A percentile compares a stretch with the other conserved stretches of the same genome.
Evolutionary conservation across 2,888 invertebrate genomes (phyloP).

Genomic region (Autographa gamma): DNA sequence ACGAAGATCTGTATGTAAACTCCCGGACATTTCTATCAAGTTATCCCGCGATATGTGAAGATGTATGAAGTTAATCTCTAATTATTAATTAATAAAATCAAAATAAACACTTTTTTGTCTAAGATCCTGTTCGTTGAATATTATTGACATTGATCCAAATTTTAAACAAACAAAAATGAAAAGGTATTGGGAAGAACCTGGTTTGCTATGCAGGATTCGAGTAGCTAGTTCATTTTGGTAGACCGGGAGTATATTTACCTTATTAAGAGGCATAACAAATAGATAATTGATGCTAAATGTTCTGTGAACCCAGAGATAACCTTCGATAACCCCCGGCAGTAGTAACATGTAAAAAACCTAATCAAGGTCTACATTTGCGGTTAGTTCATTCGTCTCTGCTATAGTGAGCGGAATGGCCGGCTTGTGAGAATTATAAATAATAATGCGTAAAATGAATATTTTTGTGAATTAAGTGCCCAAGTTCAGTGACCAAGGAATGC

Average conservation of each 20-base stretch:
- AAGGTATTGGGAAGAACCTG: too few species aligned
- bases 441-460: conserved; percentile 1
- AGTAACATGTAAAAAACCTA: conserved; percentile 58
- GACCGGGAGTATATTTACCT: not conserved
- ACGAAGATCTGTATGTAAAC: not conserved
- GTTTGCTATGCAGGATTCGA: not conserved
- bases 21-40: not conserved
- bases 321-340: conserved; percentile 63
- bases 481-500: not conserved
- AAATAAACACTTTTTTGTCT: too few species aligned
- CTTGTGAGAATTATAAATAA: conserved; percentile 18
- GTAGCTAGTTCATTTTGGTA: too few species aligned
- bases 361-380: conserved; percentile 59
- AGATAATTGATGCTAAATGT: conserved; percentile 43
- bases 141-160: too few species aligned
- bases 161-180: too few species aligned
- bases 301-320: conserved; percentile 62
- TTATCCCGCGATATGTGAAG: too few species aligned
- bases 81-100: too few species aligned
- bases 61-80: too few species aligned
- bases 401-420: conserved; percentile 54
- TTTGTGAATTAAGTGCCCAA: conserved; percentile 3
- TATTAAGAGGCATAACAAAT: not conserved
- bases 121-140: too few species aligned
- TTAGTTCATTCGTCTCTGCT: conserved; percentile 58